phyloP scores from a whole-genome alignment of 2,113 vertebrate species.

The Ursus arctos region DNA sequence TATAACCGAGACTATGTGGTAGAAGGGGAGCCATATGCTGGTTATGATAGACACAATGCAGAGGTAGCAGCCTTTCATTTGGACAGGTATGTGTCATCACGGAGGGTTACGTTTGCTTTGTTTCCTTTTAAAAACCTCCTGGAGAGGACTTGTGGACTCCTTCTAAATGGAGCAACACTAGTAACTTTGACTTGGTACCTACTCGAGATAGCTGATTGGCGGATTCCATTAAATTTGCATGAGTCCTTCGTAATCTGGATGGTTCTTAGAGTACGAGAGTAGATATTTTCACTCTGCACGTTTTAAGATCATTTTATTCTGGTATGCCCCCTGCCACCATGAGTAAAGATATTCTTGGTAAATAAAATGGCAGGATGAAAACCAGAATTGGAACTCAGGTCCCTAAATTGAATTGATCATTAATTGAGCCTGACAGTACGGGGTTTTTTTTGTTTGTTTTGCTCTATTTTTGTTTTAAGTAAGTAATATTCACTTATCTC shows the following conservation, averaged over 20 bases:
- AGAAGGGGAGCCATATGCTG: constrained; percentile 97
- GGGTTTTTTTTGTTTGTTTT: background rate
- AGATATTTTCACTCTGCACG: background rate
- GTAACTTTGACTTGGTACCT: background rate
- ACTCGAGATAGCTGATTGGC: background rate
- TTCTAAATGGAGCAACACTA: background rate
- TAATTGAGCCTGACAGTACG: background rate
- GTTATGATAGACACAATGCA: constrained; percentile 98
- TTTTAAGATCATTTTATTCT: background rate
- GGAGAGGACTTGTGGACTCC: background rate
- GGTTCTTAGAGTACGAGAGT: background rate
- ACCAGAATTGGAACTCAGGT: background rate
- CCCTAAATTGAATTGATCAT: background rate
- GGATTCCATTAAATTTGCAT: background rate
- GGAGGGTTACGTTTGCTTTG: background rate
- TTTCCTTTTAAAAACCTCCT: constrained; percentile 20
- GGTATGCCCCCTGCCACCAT: background rate
- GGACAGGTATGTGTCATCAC: constrained; percentile 92
- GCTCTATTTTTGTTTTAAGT: background rate
- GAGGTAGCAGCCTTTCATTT: constrained; percentile 98
- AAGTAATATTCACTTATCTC: background rate
- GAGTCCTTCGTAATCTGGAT: background rate
- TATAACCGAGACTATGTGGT: constrained; percentile 96
- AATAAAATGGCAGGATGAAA: constrained; percentile 36
- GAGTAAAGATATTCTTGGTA: constrained; percentile 17